phyloP scores from a whole-genome alignment of 2,888 invertebrate species.

The Dryomyza anilis region DNA sequence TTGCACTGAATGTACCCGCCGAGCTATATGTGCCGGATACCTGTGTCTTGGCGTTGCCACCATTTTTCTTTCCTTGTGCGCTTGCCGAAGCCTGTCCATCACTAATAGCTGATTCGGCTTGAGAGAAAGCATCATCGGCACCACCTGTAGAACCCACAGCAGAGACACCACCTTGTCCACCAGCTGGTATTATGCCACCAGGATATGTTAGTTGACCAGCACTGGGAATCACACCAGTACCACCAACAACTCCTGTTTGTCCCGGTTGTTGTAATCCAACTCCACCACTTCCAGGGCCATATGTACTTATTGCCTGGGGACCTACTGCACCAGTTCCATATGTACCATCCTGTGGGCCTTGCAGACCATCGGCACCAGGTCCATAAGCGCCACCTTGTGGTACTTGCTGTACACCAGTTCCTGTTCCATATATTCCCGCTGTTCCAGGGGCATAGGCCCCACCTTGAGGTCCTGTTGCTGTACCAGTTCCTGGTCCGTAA shows the following conservation, averaged over 20 bases:
- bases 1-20: slow-evolving; percentile 80
- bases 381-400: slow-evolving; percentile 31
- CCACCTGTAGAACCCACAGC: slow-evolving; percentile 34
- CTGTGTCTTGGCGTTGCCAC: slow-evolving; percentile 80
- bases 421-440: background rate
- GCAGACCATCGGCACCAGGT: slow-evolving; percentile 7
- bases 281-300: background rate
- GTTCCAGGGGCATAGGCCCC: no score
- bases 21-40: slow-evolving; percentile 81
- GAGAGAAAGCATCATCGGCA: slow-evolving; percentile 74
- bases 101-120: slow-evolving; percentile 65
- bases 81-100: slow-evolving; percentile 78
- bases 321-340: no score
- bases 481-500: slow-evolving; percentile 19
- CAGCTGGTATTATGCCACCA: background rate
- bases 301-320: no score
- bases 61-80: slow-evolving; percentile 76
- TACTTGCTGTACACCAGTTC: slow-evolving; percentile 23
- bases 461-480: slow-evolving; percentile 29
- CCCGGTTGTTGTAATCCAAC: background rate
- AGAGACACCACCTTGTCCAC: slow-evolving; percentile 33
- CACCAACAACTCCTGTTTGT: background rate
- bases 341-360: slow-evolving; percentile 27
- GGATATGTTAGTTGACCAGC: background rate
- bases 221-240: no score